These are phyloP conservation scores for Sesia bembeciformis DNA, from an alignment of 2,888 invertebrate species.

Conservation along the genomic window DNA sequence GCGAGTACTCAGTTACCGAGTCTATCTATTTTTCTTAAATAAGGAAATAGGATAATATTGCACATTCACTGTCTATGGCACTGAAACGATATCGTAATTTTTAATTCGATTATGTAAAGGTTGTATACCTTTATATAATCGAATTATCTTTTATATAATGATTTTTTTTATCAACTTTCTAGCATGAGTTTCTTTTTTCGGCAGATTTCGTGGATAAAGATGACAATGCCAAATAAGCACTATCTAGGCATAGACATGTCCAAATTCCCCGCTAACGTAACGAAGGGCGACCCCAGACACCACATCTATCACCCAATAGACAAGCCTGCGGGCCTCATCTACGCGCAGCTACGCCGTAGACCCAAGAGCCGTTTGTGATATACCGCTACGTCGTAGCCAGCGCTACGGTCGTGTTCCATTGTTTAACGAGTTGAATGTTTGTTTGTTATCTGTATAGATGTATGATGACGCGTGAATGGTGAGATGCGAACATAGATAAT, in stretches of 20 bases:
- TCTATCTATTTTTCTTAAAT: too few relatives aligned
- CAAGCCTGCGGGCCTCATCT: conserved; percentile 85
- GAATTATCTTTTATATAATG: too few relatives aligned
- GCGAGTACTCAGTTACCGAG: too few relatives aligned
- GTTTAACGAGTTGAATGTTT: too few relatives aligned
- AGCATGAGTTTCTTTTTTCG: conserved; percentile 14
- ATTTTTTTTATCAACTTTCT: background rate
- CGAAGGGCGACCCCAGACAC: conserved; percentile 76
- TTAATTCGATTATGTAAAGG: too few relatives aligned
- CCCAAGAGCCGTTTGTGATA: conserved; percentile 69
- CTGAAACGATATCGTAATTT: too few relatives aligned
- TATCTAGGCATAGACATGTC: conserved; percentile 84
- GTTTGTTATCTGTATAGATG: too few relatives aligned
- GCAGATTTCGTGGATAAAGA: conserved; percentile 80
- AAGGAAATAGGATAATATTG: too few relatives aligned
- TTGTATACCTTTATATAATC: too few relatives aligned
- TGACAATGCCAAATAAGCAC: conserved; percentile 89
- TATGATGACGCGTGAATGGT: too few relatives aligned
- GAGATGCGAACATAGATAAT: too few relatives aligned
- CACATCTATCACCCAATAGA: conserved; percentile 85
- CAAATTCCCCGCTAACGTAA: conserved; percentile 79
- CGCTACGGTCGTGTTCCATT: conserved; percentile 10
- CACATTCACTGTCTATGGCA: too few relatives aligned
- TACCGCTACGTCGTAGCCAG: conserved; percentile 64
- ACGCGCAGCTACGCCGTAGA: conserved; percentile 80